These are phyloP conservation scores for Drosophila antonietae DNA, from an alignment of 2,888 invertebrate genomes.

Conservation along the genomic window DNA sequence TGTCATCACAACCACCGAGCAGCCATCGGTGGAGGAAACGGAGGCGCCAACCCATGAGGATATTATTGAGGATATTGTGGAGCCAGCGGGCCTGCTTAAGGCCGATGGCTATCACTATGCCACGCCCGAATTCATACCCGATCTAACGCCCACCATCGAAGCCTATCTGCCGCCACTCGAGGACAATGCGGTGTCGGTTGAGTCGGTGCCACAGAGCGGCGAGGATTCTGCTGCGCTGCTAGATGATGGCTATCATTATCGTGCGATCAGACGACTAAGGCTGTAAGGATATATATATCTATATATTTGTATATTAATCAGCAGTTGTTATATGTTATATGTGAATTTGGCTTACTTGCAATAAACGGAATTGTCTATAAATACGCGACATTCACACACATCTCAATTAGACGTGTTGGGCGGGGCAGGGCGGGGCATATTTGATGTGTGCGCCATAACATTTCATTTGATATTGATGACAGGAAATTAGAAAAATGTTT, in stretches of 20 bases:
- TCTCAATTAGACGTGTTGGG: conserved; percentile 45
- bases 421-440: neutral
- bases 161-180: conserved; percentile 74
- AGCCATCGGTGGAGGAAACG: conserved; percentile 41
- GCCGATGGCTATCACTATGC: conserved; percentile 79
- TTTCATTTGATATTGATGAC: conserved; percentile 80
- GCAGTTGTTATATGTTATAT: conserved; percentile 32
- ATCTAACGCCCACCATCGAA: conserved; percentile 54
- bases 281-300: conserved; percentile 43
- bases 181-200: conserved; percentile 55
- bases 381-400: conserved; percentile 32
- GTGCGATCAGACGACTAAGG: conserved; percentile 59
- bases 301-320: conserved; percentile 10
- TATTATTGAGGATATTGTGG: conserved; percentile 44
- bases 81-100: conserved; percentile 52
- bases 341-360: conserved; percentile 26
- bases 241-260: conserved; percentile 79
- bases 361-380: conserved; percentile 40
- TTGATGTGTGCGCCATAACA: conserved; percentile 47
- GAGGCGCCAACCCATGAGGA: conserved; percentile 36
- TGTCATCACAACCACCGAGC: conserved; percentile 15
- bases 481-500: conserved; percentile 80
- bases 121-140: conserved; percentile 65
- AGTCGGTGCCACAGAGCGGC: conserved; percentile 50
- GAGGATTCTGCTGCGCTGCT: conserved; percentile 62